Conservation (phyloP, 2,113 vertebrate species). For the Octodon degus region DNA sequence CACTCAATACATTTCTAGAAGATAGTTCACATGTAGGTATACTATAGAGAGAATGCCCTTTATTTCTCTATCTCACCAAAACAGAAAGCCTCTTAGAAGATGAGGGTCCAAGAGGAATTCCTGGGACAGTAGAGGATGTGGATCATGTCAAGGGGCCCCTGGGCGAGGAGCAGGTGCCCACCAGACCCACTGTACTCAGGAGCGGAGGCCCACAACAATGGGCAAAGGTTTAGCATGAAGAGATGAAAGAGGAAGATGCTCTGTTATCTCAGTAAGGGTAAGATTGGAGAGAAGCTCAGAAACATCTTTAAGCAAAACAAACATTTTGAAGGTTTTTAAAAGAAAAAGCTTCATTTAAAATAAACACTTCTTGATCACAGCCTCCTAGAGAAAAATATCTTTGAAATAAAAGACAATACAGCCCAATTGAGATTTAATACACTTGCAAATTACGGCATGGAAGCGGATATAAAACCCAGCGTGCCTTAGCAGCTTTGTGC, state of each 20-base stretch:
- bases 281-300: conserved; percentile 11
- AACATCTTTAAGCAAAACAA: conserved; percentile 65
- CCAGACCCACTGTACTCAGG: neutral
- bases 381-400: conserved; percentile 68
- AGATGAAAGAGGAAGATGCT: neutral
- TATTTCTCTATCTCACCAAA: conserved; percentile 12
- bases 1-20: conserved; percentile 44
- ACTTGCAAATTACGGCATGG: conserved; percentile 46
- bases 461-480: conserved; percentile 56
- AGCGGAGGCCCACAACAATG: conserved; percentile 11
- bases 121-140: neutral
- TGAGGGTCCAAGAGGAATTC: conserved; percentile 26
- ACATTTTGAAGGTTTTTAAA: conserved; percentile 23
- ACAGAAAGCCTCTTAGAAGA: conserved; percentile 40
- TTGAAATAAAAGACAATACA: conserved; percentile 64
- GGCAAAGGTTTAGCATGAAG: neutral
- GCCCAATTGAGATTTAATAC: conserved; percentile 67
- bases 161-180: neutral
- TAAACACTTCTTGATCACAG: conserved; percentile 58
- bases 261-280: neutral
- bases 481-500: conserved; percentile 27
- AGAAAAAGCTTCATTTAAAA: neutral
- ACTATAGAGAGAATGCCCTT: neutral
- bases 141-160: neutral
- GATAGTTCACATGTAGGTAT: neutral